Evolutionary conservation across 1,140 invertebrate species (phyloP).

Genomic region (Pseudomyrmex cubaensis): DNA sequence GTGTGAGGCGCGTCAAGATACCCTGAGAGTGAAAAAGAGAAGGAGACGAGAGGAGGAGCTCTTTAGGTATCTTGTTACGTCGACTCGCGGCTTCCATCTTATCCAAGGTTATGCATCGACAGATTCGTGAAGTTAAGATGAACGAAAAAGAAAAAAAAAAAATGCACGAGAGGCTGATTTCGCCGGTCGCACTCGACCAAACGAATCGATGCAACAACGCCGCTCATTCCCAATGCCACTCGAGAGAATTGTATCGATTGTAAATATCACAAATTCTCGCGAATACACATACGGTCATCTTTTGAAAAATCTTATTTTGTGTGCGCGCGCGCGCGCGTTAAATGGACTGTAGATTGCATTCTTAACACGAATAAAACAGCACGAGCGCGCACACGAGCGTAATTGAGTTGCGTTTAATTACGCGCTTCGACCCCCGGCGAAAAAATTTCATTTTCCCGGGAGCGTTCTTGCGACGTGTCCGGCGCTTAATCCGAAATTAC

Average conservation of each 20-base stretch:
- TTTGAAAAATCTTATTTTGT: slow-evolving; percentile 19
- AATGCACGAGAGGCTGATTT: slow-evolving; percentile 65
- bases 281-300: too few species aligned
- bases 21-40: slow-evolving; percentile 38
- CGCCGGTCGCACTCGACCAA: slow-evolving; percentile 69
- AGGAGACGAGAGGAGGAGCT: slow-evolving; percentile 20
- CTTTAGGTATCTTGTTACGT: slow-evolving; percentile 70
- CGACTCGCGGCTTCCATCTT: slow-evolving; percentile 48
- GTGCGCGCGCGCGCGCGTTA: background rate
- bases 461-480: slow-evolving; percentile 33
- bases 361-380: slow-evolving; percentile 16
- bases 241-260: too few species aligned
- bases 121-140: slow-evolving; percentile 33
- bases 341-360: slow-evolving; percentile 1
- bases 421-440: slow-evolving; percentile 1
- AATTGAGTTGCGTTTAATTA: slow-evolving; percentile 52
- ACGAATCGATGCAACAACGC: slow-evolving; percentile 61
- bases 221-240: background rate
- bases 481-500: slow-evolving; percentile 50
- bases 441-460: slow-evolving; percentile 44
- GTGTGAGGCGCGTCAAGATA: background rate
- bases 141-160: slow-evolving; percentile 33
- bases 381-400: background rate
- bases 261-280: too few species aligned
- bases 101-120: slow-evolving; percentile 59